Percentiles rank a stretch among this genome's conserved stretches.
Conservation (phyloP, 2,113 vertebrate genomes). For the Megatriorchis doriae region DNA sequence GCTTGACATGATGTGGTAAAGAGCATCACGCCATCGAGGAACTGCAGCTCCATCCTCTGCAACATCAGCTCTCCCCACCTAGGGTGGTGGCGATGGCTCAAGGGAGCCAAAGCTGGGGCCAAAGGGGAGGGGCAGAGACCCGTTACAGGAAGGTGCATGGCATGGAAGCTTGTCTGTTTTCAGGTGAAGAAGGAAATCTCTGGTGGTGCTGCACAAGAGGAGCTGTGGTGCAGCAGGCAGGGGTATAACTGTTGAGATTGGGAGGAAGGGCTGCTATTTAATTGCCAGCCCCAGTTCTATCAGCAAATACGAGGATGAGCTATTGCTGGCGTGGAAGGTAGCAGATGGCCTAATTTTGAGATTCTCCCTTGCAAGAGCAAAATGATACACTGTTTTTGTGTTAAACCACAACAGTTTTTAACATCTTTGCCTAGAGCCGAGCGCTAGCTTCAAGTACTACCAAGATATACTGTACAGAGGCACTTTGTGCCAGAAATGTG, state of each 20-base stretch:
- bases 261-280: not conserved
- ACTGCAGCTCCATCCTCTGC: not conserved
- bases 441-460: constrained; percentile 1
- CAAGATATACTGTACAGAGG: not conserved
- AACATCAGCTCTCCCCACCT: not conserved
- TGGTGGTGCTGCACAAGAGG: not conserved
- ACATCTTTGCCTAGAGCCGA: constrained; percentile 18
- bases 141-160: fast-evolving
- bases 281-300: not conserved
- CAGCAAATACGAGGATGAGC: not conserved
- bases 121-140: not conserved
- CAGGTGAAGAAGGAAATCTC: not conserved
- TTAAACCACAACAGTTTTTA: not conserved
- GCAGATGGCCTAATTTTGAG: constrained; percentile 58
- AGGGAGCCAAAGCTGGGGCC: not conserved
- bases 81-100: not conserved
- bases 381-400: constrained; percentile 3
- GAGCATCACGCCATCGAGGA: not conserved
- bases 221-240: not conserved
- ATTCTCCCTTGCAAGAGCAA: constrained; percentile 37
- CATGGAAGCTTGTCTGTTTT: fast-evolving
- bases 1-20: not conserved
- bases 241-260: not conserved
- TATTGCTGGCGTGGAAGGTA: constrained; percentile 23
- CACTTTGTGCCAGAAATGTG: not conserved